Percentiles rank a stretch among this genome's conserved stretches.
phyloP scores from a whole-genome alignment of 2,797 vertebrate species.

The Novumbra hubbsi region DNA sequence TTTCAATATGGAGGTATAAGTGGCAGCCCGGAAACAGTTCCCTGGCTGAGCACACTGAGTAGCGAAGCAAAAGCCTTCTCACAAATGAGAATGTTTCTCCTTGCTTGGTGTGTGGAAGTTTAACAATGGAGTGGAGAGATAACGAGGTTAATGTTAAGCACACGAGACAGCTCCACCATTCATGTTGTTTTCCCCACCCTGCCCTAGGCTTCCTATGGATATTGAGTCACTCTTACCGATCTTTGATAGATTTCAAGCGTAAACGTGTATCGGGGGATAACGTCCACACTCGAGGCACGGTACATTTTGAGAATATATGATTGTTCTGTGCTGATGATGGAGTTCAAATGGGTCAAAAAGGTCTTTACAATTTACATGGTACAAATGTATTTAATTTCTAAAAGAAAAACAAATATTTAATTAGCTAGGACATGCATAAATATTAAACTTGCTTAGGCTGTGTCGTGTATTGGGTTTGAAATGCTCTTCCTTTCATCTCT shows the following conservation, averaged over 20 bases:
- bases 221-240: not conserved
- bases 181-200: not conserved
- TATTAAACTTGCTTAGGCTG: not conserved
- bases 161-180: not conserved
- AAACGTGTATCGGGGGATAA: not conserved
- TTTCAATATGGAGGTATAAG: slow-evolving; percentile 4
- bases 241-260: not conserved
- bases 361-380: not conserved
- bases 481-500: slow-evolving; percentile 12
- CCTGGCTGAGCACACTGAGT: not conserved
- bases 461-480: slow-evolving; percentile 9
- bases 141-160: slow-evolving; percentile 1
- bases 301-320: not conserved
- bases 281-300: not conserved
- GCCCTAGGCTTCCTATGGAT: not conserved
- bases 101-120: not conserved
- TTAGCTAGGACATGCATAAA: not conserved
- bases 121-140: not conserved
- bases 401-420: not conserved
- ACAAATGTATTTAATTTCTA: not conserved
- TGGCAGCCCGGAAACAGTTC: not conserved
- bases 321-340: not conserved
- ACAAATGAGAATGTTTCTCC: not conserved
- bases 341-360: not conserved
- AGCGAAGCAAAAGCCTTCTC: not conserved